These are phyloP conservation scores for Cepaea hortensis DNA, from an alignment of 2,888 invertebrate genomes.

Conservation along the genomic window DNA sequence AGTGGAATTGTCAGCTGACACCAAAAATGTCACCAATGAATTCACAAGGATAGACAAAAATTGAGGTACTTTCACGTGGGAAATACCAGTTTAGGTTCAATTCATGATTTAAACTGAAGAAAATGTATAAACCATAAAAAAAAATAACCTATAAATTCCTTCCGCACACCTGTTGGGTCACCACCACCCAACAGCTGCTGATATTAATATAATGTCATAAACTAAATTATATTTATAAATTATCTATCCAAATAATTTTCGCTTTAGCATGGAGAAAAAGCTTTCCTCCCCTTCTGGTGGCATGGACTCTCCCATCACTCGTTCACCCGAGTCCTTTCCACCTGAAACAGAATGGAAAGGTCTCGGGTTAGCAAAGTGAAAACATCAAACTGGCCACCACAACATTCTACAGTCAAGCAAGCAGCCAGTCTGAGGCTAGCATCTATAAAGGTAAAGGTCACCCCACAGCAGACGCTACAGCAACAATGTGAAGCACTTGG, in stretches of 20 bases:
- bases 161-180: background rate
- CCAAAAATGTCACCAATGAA: too few relatives aligned
- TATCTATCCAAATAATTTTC: constrained; percentile 58
- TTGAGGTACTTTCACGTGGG: background rate
- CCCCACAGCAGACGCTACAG: too few relatives aligned
- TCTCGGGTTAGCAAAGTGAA: constrained; percentile 34
- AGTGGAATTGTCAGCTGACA: too few relatives aligned
- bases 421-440: too few relatives aligned
- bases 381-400: background rate
- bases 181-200: background rate
- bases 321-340: constrained; percentile 58
- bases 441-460: too few relatives aligned
- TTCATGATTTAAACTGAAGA: background rate
- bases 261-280: constrained; percentile 71
- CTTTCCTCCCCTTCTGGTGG: constrained; percentile 63
- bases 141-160: background rate
- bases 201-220: background rate
- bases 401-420: background rate
- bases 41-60: background rate
- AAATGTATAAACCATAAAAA: background rate
- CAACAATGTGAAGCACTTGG: too few relatives aligned
- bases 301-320: constrained; percentile 56
- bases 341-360: constrained; percentile 43
- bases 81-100: too few relatives aligned
- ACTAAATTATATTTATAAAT: background rate